These are phyloP conservation scores for Chalcis sispes DNA, from an alignment of 2,888 invertebrate genomes.

Conservation along the genomic window DNA sequence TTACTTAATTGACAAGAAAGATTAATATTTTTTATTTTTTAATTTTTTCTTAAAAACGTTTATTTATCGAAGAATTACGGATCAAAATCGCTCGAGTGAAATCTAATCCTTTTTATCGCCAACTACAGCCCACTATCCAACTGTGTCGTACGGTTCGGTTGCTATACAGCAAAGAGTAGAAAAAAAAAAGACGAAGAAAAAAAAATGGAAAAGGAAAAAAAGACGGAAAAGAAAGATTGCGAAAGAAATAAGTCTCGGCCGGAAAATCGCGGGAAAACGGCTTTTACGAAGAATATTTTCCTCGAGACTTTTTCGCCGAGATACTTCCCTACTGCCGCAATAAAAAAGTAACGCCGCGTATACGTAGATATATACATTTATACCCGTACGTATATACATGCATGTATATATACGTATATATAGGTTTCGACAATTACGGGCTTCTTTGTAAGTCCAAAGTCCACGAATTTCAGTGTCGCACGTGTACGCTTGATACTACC, in stretches of 20 bases:
- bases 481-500: neutral
- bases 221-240: neutral
- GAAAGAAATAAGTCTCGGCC: no score
- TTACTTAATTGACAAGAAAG: no score
- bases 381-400: neutral
- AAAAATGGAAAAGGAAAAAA: constrained; percentile 2
- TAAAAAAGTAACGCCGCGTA: neutral
- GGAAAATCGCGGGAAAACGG: constrained; percentile 3
- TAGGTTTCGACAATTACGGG: constrained; percentile 22
- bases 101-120: no score
- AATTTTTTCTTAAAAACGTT: no score
- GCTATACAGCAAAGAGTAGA: no score
- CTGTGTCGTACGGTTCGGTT: no score
- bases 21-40: no score
- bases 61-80: no score
- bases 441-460: constrained; percentile 24
- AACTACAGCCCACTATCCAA: no score
- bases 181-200: no score
- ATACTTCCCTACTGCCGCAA: no score
- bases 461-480: neutral
- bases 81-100: no score
- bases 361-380: neutral
- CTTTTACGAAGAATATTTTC: constrained; percentile 3
- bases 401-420: constrained; percentile 1
- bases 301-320: neutral